Evolutionary conservation across 2,888 invertebrate species (phyloP).

Genomic region (Eugnorisma glareosa): DNA sequence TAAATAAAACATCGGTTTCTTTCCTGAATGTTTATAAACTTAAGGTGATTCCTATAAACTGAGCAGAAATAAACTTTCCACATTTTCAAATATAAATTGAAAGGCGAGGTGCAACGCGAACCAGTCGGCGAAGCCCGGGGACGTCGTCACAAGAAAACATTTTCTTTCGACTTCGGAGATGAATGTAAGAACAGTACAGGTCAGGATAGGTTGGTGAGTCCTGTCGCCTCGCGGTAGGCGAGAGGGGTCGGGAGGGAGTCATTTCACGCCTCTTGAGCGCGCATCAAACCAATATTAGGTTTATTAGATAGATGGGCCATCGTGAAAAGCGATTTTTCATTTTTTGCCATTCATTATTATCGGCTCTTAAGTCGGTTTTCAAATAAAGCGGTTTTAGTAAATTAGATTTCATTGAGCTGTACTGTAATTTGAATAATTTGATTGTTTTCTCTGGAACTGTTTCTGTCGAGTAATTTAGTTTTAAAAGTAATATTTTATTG

Average conservation of each 20-base stretch:
- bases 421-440: conserved; percentile 39
- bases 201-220: conserved; percentile 76
- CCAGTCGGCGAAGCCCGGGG: conserved; percentile 65
- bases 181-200: conserved; percentile 76
- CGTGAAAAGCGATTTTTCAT: conserved; percentile 85
- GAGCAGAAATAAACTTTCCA: conserved; percentile 72
- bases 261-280: conserved; percentile 89
- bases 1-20: conserved; percentile 31
- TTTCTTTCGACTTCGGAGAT: conserved; percentile 57
- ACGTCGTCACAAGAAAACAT: conserved; percentile 41
- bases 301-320: conserved; percentile 88
- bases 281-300: conserved; percentile 89
- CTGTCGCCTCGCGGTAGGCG: conserved; percentile 69
- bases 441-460: neutral
- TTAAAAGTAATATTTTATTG: neutral
- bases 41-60: conserved; percentile 57
- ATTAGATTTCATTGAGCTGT: conserved; percentile 58
- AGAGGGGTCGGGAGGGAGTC: conserved; percentile 75
- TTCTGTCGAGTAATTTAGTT: neutral
- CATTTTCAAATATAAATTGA: conserved; percentile 80
- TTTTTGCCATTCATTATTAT: conserved; percentile 79
- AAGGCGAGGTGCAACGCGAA: conserved; percentile 67
- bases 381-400: conserved; percentile 66
- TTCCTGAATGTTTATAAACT: conserved; percentile 44
- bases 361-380: conserved; percentile 66